Conservation (phyloP, 2,113 vertebrate genomes). For the Trichomycterus rosablanca region DNA sequence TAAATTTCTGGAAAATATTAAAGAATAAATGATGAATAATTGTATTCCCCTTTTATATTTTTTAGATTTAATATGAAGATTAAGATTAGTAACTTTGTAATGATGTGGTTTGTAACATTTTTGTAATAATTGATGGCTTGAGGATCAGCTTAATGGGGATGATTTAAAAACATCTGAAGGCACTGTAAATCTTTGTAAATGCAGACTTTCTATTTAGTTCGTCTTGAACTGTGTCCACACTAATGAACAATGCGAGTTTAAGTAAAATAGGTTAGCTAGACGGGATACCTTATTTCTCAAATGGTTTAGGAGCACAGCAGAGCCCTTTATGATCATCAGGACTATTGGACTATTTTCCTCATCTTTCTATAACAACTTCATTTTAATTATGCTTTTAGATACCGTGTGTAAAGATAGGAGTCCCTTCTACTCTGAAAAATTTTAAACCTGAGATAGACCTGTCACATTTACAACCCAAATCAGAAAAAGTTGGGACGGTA, state of each 20-base stretch:
- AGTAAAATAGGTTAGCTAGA: constrained; percentile 26
- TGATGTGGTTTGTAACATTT: constrained; percentile 34
- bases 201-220: constrained; percentile 25
- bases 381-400: background rate
- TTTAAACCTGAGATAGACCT: no score
- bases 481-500: no score
- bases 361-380: background rate
- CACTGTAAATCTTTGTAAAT: constrained; percentile 39
- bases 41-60: constrained; percentile 12
- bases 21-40: constrained; percentile 16
- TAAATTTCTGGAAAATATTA: constrained; percentile 31
- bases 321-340: background rate
- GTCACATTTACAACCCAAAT: no score
- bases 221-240: constrained; percentile 18
- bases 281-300: constrained; percentile 21
- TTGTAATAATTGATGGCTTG: constrained; percentile 8
- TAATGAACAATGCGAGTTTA: constrained; percentile 26
- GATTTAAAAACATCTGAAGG: constrained; percentile 16
- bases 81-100: constrained; percentile 10
- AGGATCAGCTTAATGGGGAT: constrained; percentile 1
- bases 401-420: background rate
- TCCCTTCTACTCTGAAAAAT: background rate
- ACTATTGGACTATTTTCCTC: background rate
- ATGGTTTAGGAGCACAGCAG: constrained; percentile 7
- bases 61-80: constrained; percentile 16